Conservation (phyloP, 2,888 invertebrate species). For the Andrena praecox region DNA sequence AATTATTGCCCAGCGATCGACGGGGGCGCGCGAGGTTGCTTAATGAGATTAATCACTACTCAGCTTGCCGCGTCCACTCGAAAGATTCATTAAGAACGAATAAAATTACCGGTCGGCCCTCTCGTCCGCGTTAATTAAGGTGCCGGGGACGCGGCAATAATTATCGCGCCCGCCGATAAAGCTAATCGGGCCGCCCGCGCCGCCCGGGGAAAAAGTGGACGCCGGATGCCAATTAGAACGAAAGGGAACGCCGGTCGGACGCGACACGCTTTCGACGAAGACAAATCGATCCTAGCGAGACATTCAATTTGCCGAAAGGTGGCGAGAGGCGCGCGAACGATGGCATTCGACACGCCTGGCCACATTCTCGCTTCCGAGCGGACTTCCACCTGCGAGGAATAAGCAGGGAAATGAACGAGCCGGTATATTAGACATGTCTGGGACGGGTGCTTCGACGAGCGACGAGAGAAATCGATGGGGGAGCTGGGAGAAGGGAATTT, state of each 20-base stretch:
- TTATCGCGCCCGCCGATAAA: constrained; percentile 42
- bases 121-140: constrained; percentile 58
- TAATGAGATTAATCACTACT: constrained; percentile 40
- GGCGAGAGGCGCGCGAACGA: neutral
- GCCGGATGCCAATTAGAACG: constrained; percentile 33
- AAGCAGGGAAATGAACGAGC: no score
- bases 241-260: constrained; percentile 19
- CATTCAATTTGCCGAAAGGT: neutral
- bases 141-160: constrained; percentile 45
- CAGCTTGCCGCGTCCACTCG: constrained; percentile 51
- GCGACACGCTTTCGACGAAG: constrained; percentile 21
- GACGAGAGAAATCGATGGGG: no score
- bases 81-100: constrained; percentile 63
- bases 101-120: constrained; percentile 17
- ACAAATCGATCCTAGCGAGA: constrained; percentile 21
- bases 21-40: neutral
- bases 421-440: no score
- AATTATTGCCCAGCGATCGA: constrained; percentile 41
- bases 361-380: neutral
- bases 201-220: constrained; percentile 10
- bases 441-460: no score
- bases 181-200: constrained; percentile 17
- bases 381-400: no score
- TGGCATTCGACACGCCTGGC: neutral
- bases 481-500: no score